Conservation (phyloP, 2,888 invertebrate species). For the Steromphala cineraria region DNA sequence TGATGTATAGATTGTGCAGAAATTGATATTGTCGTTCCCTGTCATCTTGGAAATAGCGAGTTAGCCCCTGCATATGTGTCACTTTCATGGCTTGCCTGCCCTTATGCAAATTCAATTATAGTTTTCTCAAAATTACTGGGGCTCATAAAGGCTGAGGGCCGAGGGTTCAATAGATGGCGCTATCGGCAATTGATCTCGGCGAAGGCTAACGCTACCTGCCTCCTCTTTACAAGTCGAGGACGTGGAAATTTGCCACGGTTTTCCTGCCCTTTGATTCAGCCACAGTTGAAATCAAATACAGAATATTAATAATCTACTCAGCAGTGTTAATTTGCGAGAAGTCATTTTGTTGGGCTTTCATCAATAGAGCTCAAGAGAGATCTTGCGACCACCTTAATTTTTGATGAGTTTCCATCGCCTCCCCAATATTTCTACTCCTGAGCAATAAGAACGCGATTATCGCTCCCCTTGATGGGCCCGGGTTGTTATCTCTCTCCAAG, state of each 20-base stretch:
- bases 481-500: constrained; percentile 4
- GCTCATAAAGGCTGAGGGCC: background rate
- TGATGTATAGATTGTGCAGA: constrained; percentile 19
- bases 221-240: background rate
- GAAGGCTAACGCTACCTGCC: too few relatives aligned
- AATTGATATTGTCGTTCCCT: constrained; percentile 15
- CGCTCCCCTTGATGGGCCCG: background rate
- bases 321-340: constrained; percentile 19
- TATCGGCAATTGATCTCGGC: background rate
- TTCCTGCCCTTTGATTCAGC: constrained; percentile 3
- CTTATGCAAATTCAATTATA: constrained; percentile 28
- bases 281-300: constrained; percentile 27
- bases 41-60: background rate
- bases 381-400: background rate
- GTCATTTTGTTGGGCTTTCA: constrained; percentile 13
- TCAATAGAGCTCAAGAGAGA: background rate
- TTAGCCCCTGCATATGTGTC: background rate
- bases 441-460: background rate
- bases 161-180: constrained; percentile 1
- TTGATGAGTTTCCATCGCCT: background rate
- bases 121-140: constrained; percentile 5
- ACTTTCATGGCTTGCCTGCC: background rate
- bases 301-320: constrained; percentile 33
- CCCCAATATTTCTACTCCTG: background rate
- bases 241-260: background rate